These are phyloP conservation scores for Subacronicta megacephala DNA, from an alignment of 2,888 invertebrate species.

Conservation along the genomic window DNA sequence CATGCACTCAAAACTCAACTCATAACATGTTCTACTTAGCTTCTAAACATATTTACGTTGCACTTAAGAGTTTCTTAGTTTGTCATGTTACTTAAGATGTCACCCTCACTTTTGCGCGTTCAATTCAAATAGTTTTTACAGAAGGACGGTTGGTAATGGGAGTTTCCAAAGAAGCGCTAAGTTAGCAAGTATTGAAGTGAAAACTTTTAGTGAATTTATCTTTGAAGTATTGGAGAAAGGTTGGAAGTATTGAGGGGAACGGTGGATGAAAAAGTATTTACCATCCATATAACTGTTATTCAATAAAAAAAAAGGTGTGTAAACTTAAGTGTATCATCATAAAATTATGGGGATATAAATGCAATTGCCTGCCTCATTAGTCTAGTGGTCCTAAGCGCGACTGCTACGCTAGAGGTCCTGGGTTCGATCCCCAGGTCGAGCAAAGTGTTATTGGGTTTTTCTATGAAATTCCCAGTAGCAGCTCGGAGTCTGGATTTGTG, in stretches of 20 bases:
- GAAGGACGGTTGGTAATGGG: conserved; percentile 13
- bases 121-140: conserved; percentile 33
- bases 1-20: conserved; percentile 4
- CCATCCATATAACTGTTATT: too few relatives aligned
- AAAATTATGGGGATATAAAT: too few relatives aligned
- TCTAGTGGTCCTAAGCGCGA: too few relatives aligned
- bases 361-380: too few relatives aligned
- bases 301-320: too few relatives aligned
- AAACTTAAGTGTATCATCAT: too few relatives aligned
- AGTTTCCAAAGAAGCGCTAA: conserved; percentile 24
- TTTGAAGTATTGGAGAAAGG: neutral
- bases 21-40: conserved; percentile 23
- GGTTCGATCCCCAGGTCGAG: too few relatives aligned
- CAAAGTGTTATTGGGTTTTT: too few relatives aligned
- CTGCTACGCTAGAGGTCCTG: too few relatives aligned
- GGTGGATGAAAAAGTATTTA: too few relatives aligned
- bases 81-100: conserved; percentile 21
- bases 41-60: conserved; percentile 43
- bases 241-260: neutral
- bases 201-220: conserved; percentile 8
- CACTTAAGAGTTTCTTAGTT: conserved; percentile 30
- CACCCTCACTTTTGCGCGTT: conserved; percentile 17
- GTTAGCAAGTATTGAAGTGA: conserved; percentile 16
- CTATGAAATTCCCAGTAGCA: too few relatives aligned
- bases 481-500: too few relatives aligned